These are phyloP conservation scores for Dusona sp. DNA, from an alignment of 2,888 invertebrate genomes.

Conservation along the genomic window DNA sequence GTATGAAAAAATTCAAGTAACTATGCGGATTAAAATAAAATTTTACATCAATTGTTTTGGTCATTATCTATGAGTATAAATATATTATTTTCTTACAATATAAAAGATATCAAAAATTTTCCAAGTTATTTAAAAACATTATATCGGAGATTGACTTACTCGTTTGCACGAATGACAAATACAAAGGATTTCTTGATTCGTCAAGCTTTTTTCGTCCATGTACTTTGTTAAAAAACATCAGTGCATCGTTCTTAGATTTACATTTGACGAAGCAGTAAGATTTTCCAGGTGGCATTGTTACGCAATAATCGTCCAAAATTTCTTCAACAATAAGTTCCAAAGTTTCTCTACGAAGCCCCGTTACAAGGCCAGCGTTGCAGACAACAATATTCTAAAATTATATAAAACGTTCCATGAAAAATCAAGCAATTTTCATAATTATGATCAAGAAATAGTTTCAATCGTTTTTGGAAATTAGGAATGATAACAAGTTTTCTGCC, in stretches of 20 bases:
- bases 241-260: slow-evolving; percentile 85
- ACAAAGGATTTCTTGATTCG: slow-evolving; percentile 88
- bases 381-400: slow-evolving; percentile 89
- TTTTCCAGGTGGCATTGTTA: slow-evolving; percentile 91
- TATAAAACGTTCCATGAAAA: slow-evolving; percentile 36
- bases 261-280: slow-evolving; percentile 93
- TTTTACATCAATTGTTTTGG: background rate
- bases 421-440: background rate
- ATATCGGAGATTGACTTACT: slow-evolving; percentile 84
- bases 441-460: background rate
- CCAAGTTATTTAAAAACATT: background rate
- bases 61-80: background rate
- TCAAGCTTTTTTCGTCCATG: slow-evolving; percentile 88
- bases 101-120: background rate
- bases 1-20: background rate
- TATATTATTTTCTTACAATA: background rate
- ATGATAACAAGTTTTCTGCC: background rate
- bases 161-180: slow-evolving; percentile 88
- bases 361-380: slow-evolving; percentile 95
- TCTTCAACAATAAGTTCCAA: slow-evolving; percentile 86
- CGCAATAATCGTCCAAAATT: slow-evolving; percentile 86
- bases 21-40: no score
- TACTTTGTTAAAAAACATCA: slow-evolving; percentile 86
- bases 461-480: background rate
- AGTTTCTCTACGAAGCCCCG: slow-evolving; percentile 89